A percentile compares a stretch with the other conserved stretches of the same genome.
Conservation (phyloP, 2,113 vertebrate genomes). For the Myotis lucifugus region DNA sequence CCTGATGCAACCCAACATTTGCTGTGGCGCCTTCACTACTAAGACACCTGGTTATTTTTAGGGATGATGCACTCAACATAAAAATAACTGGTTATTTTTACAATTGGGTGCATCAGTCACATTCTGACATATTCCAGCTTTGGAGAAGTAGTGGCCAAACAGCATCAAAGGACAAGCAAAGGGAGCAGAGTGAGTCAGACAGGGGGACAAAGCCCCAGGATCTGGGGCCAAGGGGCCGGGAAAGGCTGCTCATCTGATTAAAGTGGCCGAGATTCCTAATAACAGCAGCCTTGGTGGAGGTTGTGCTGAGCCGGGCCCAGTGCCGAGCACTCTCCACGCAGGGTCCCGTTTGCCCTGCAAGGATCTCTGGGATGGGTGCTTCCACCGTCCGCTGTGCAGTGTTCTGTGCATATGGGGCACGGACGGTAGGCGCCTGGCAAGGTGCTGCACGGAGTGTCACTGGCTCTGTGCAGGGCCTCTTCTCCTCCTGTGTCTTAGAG, state of each 20-base stretch:
- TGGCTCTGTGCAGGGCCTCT: not conserved
- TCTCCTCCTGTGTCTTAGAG: not conserved
- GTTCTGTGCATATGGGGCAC: not conserved
- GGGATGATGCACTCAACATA: slow-evolving; percentile 59
- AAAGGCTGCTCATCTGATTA: not conserved
- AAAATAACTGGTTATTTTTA: slow-evolving; percentile 61
- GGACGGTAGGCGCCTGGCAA: not conserved
- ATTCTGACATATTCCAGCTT: slow-evolving; percentile 4
- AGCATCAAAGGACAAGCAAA: not conserved
- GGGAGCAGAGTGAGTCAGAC: slow-evolving; percentile 12
- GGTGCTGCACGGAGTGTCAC: fast-evolving
- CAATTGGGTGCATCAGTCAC: slow-evolving; percentile 8
- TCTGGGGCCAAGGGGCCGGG: not conserved
- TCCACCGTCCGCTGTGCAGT: not conserved
- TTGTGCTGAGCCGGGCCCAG: not conserved
- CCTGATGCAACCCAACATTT: not conserved
- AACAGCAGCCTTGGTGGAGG: not conserved
- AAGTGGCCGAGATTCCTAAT: not conserved
- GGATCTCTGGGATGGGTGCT: fast-evolving
- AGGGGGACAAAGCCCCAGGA: not conserved
- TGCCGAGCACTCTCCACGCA: fast-evolving
- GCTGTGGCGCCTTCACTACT: not conserved
- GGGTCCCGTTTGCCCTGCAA: not conserved
- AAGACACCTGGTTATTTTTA: slow-evolving; percentile 42
- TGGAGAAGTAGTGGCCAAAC: not conserved